These are phyloP conservation scores for Eristalis pertinax DNA, from an alignment of 2,888 invertebrate genomes.

Conservation along the genomic window DNA sequence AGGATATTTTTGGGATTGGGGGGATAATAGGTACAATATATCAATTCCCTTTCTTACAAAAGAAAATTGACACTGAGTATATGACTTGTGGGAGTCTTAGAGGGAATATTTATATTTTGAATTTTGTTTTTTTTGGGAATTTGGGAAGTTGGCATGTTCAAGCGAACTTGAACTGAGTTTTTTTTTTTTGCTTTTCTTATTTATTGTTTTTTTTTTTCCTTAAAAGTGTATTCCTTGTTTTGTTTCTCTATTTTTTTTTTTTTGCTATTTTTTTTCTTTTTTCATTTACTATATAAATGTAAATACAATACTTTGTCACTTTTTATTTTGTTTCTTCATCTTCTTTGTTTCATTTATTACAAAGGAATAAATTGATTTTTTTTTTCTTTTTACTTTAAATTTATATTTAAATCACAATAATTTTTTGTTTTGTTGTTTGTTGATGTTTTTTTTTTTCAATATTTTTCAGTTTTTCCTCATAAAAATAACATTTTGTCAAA, in stretches of 20 bases:
- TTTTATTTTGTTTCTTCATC: slow-evolving; percentile 29
- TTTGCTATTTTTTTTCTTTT: slow-evolving; percentile 41
- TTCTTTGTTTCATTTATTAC: slow-evolving; percentile 42
- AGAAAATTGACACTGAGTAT: slow-evolving; percentile 56
- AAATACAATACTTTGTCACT: slow-evolving; percentile 67
- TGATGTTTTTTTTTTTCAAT: slow-evolving; percentile 42
- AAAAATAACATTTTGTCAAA: slow-evolving; percentile 57
- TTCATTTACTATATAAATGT: slow-evolving; percentile 70
- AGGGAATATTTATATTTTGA: not conserved
- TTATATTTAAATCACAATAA: slow-evolving; percentile 72
- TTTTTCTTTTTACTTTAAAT: slow-evolving; percentile 57
- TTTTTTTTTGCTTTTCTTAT: slow-evolving; percentile 20
- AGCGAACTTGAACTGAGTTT: slow-evolving; percentile 41
- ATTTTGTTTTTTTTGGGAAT: not conserved
- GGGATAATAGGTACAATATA: slow-evolving; percentile 32
- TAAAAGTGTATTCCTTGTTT: slow-evolving; percentile 59
- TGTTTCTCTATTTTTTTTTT: slow-evolving; percentile 36
- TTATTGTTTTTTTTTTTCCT: slow-evolving; percentile 44
- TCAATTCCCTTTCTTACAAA: slow-evolving; percentile 44
- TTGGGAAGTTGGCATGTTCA: slow-evolving; percentile 55
- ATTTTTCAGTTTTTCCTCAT: not conserved
- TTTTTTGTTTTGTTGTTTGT: slow-evolving; percentile 66
- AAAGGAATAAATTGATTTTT: slow-evolving; percentile 64
- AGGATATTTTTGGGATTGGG: slow-evolving; percentile 54
- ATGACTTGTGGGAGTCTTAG: slow-evolving; percentile 25